Base-by-base conservation (phyloP, 2,888 invertebrate genomes). In the Siphonodentalium dalli region DNA sequence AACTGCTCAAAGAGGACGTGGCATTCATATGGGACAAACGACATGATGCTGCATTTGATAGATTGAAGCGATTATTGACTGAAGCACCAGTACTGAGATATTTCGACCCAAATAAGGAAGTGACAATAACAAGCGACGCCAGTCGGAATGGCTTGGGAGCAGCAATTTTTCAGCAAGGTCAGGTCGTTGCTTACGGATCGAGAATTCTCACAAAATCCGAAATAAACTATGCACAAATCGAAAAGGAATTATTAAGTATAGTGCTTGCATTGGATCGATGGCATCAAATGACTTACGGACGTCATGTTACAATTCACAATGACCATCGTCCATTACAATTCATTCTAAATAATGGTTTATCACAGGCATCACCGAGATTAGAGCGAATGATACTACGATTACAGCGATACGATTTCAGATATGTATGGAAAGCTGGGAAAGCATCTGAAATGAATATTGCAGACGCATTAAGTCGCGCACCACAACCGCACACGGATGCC, bases 311-410 rank as follows among this genome's bases (percentile, higher is more conserved):
- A 24, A 38, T 38, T 21, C 38, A 13, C 24, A 43, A 43, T 43
- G 43, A 43, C 28, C 43, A 43, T 23, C n/a, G 21, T 13, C 43
- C 26, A 13, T 43, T 43, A 33, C 20, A 38, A 18, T 38, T 38
- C 24, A 6, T 38, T 23, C 33, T 43, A 20, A 28, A 8, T 28
- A 43, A 43, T 18, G 18, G 18, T n/a, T 23, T 33, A 6, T 9
- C 13, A 13, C 26, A 18, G 21, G 41, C 20, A 13, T 33, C 43
- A 13, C 29, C 33, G 11, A 29, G 43, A 28, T 31, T 29, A 8
- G 26, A 11, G 13, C 28, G 43, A 20, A 20, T 43, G 20, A 29
- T 43, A 33, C 31, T 43, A 29, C 28, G 28, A 27, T 43, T 43
- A 29, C 29, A 29, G 13, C 28, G 29, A 18, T 43, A 43, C 20